These are phyloP conservation scores for Sebastes iracundus DNA, from an alignment of 2,797 vertebrate genomes.

Conservation along the genomic window DNA sequence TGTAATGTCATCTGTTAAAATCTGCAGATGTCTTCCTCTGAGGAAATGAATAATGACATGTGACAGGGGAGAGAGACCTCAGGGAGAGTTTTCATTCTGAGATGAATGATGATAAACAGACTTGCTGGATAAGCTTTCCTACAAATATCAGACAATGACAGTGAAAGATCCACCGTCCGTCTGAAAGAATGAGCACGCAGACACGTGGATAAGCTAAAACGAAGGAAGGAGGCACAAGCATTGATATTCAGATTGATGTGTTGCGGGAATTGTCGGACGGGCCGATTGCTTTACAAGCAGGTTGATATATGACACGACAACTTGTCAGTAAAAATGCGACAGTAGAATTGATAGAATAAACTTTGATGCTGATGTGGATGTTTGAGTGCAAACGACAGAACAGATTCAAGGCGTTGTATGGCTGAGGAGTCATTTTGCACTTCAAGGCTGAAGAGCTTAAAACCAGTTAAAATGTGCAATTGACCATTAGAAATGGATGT, in stretches of 20 bases:
- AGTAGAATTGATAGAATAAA: not conserved
- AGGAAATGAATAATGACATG: conserved; percentile 38
- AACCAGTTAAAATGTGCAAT: not conserved
- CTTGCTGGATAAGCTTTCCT: conserved; percentile 24
- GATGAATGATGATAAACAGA: conserved; percentile 53
- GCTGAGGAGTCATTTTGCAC: not conserved
- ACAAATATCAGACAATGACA: conserved; percentile 38
- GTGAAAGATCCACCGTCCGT: conserved; percentile 1
- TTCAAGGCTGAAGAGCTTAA: not conserved
- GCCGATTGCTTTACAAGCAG: conserved; percentile 9
- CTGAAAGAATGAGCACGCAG: not conserved
- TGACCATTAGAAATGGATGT: not conserved
- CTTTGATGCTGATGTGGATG: not conserved
- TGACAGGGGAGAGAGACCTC: conserved; percentile 24
- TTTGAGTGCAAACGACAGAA: not conserved
- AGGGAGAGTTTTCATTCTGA: conserved; percentile 26
- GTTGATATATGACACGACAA: not conserved
- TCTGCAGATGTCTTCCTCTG: conserved; percentile 17
- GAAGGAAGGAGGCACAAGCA: not conserved
- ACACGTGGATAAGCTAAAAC: conserved; percentile 10
- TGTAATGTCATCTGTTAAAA: conserved; percentile 21
- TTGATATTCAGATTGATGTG: conserved; percentile 20
- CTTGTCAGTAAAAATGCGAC: not conserved
- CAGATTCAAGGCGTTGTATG: not conserved
- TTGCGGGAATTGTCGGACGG: not conserved